Evolutionary conservation across 2,113 vertebrate genomes (phyloP).

Genomic region (Pipa parva): DNA sequence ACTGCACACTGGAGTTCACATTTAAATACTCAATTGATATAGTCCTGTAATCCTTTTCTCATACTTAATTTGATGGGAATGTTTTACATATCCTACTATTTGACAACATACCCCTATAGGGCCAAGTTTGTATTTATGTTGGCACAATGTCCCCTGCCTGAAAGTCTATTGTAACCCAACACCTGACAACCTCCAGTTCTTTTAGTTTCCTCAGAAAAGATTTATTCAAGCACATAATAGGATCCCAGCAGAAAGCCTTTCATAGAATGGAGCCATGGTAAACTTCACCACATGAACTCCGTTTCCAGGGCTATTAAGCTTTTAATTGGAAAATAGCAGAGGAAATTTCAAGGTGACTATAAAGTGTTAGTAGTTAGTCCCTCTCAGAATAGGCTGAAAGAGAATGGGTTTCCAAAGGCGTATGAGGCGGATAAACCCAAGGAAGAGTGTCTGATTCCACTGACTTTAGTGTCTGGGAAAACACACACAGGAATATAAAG

Average conservation of each 20-base stretch:
- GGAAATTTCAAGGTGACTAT: constrained; percentile 94
- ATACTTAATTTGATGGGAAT: constrained; percentile 62
- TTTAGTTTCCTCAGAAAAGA: constrained; percentile 85
- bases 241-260: constrained; percentile 84
- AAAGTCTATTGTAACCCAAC: constrained; percentile 86
- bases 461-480: constrained; percentile 42
- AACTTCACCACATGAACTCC: constrained; percentile 91
- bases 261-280: constrained; percentile 76
- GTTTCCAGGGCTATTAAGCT: constrained; percentile 98
- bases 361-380: constrained; percentile 71
- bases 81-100: constrained; percentile 62
- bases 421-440: constrained; percentile 58
- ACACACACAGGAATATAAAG: constrained; percentile 34
- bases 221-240: constrained; percentile 99
- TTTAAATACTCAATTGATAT: constrained; percentile 58
- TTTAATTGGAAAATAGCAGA: constrained; percentile 98
- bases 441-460: constrained; percentile 44
- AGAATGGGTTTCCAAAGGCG: constrained; percentile 56
- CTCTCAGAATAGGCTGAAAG: constrained; percentile 53
- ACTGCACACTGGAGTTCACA: constrained; percentile 52
- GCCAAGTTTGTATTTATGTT: constrained; percentile 65
- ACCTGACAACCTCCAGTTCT: constrained; percentile 80
- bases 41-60: constrained; percentile 60
- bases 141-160: constrained; percentile 73
- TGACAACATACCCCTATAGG: constrained; percentile 67